Percentiles rank a stretch among this genome's conserved stretches.
These are phyloP conservation scores for Sabellastarte sp. DNA, from an alignment of 2,888 invertebrate species.

Conservation along the genomic window DNA sequence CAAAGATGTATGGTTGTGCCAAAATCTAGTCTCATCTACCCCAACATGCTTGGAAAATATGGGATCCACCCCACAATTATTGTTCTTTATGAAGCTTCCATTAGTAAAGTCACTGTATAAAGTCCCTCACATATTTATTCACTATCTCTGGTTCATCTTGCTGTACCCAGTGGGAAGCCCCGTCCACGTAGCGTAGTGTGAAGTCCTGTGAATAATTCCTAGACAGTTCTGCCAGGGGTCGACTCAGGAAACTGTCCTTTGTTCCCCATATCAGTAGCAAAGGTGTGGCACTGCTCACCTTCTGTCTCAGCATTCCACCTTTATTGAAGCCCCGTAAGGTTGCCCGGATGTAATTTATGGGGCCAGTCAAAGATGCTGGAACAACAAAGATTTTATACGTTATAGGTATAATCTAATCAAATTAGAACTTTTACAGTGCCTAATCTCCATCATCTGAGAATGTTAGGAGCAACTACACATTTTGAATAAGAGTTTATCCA, in stretches of 20 bases:
- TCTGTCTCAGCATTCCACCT: not conserved
- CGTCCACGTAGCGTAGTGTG: slow-evolving; percentile 68
- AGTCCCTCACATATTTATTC: slow-evolving; percentile 68
- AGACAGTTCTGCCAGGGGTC: slow-evolving; percentile 69
- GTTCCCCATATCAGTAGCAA: slow-evolving; percentile 64
- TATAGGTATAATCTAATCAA: too few species aligned
- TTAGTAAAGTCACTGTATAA: too few species aligned
- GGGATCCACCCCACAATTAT: too few species aligned
- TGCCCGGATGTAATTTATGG: slow-evolving; percentile 73
- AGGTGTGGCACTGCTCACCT: slow-evolving; percentile 24
- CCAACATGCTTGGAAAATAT: too few species aligned
- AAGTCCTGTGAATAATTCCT: slow-evolving; percentile 69
- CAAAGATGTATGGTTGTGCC: too few species aligned
- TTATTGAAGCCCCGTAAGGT: slow-evolving; percentile 38
- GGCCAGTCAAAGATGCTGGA: slow-evolving; percentile 71
- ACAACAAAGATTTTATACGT: too few species aligned
- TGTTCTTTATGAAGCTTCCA: too few species aligned
- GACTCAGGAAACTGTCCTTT: slow-evolving; percentile 64
- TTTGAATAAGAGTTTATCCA: too few species aligned
- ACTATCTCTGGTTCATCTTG: slow-evolving; percentile 71
- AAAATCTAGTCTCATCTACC: too few species aligned
- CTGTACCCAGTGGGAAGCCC: slow-evolving; percentile 74
- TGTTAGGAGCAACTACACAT: too few species aligned
- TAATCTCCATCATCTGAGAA: too few species aligned
- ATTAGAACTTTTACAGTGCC: too few species aligned